A percentile compares a stretch with the other conserved stretches of the same genome.
Conservation (phyloP, 2,797 vertebrate genomes). For the Pangasius djambal region DNA sequence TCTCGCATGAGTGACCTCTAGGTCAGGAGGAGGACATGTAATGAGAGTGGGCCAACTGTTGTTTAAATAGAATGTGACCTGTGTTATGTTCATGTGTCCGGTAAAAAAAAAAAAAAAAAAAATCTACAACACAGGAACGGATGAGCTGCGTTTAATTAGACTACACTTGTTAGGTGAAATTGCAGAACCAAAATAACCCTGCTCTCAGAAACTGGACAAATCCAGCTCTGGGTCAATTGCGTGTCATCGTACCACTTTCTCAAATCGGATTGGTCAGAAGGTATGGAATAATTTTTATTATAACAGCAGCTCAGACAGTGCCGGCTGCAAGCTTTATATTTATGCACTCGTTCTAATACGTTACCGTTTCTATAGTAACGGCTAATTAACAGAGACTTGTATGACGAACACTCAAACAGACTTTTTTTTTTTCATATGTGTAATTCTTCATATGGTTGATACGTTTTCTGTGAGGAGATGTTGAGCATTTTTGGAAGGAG, state of each 20-base stretch:
- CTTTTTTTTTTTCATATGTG: background rate
- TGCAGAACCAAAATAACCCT: background rate
- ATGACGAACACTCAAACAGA: background rate
- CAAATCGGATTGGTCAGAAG: background rate
- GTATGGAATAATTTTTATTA: background rate
- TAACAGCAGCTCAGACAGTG: background rate
- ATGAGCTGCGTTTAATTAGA: background rate
- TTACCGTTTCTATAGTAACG: background rate
- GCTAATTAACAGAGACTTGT: too few species aligned
- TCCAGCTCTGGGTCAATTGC: background rate
- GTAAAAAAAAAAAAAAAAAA: background rate
- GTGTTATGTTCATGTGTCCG: background rate
- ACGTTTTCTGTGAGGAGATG: background rate
- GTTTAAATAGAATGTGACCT: slow-evolving; percentile 38
- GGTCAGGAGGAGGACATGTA: slow-evolving; percentile 6
- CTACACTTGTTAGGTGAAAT: background rate
- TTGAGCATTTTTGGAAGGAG: background rate
- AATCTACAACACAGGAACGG: background rate
- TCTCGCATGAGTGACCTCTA: slow-evolving; percentile 41
- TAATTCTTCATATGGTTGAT: background rate
- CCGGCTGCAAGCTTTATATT: background rate
- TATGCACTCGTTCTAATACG: background rate
- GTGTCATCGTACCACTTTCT: background rate
- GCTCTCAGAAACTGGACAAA: background rate
- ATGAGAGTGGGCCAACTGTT: background rate